Evolutionary conservation across 2,888 invertebrate genomes (phyloP), one percentile per base, ranked within the genome.

Genomic region (Listrodromus nycthemerus): DNA sequence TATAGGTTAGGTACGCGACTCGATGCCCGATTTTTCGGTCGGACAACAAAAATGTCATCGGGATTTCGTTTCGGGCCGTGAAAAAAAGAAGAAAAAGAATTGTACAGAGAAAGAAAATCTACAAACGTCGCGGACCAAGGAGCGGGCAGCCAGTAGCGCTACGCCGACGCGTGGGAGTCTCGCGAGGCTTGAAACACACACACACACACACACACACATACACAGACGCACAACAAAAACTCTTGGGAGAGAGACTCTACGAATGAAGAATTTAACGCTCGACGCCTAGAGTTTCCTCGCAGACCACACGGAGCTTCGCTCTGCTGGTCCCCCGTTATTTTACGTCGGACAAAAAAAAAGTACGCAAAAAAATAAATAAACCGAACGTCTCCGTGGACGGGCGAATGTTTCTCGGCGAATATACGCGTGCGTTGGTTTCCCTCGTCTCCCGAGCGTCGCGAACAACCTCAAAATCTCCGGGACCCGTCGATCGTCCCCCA

Each of bases 81-180:
- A 4, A 45, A 41, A 66, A 21, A 66, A 45, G 24, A 21, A 21
- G 21, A 7, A n/a, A 65, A 3, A 13, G 10, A 24, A 24, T 3
- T 3, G 8, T 19, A 1, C 8, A 8, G 21, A 50, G 6, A 50
- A 19, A 24, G 13, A 58, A 58, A 27, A 58, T 58, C 27, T 4
- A 58, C 58, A 10, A 58, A 58, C 58, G 58, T 24, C 58, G 27
- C 21, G 7, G 58, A 58, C 10, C 58, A 27, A 27, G 13, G 27
- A 58, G 21, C 58, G 10, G 58, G 24, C 58, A 58, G 58, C 21
- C 24, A 58, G 58, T 13, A 24, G 27, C 27, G 58, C 41, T 70
- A 82, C 80, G 84, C 82, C 80, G 75, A 86, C 88, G 91, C 91
- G 91, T 91, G 90, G 91, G 91, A 89, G 91, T 89, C 66, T 84